phyloP scores from a whole-genome alignment of 2,888 invertebrate species.

The Troides helena region DNA sequence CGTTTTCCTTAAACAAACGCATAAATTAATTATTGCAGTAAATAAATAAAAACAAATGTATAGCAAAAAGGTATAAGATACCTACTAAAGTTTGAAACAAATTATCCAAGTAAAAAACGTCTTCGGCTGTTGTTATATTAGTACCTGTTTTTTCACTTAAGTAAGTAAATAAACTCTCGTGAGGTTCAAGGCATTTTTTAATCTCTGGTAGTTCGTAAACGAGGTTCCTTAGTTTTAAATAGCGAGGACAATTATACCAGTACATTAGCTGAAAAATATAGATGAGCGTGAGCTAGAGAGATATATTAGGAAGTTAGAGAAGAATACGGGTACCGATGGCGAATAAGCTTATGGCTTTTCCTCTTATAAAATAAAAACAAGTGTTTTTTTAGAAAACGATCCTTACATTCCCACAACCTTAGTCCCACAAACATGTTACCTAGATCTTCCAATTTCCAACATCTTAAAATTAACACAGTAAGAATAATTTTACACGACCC shows the following conservation, averaged over 20 bases:
- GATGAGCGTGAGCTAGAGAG: neutral
- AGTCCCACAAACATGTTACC: neutral
- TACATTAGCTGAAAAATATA: slow-evolving; percentile 63
- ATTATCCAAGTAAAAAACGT: slow-evolving; percentile 72
- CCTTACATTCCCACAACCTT: too few species aligned
- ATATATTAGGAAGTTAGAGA: too few species aligned
- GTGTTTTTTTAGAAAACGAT: too few species aligned
- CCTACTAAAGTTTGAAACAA: slow-evolving; percentile 72
- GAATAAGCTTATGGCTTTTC: too few species aligned
- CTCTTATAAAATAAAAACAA: too few species aligned
- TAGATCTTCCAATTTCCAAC: neutral
- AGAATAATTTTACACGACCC: neutral
- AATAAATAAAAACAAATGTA: neutral
- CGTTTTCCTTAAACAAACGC: slow-evolving; percentile 57
- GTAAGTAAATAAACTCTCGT: slow-evolving; percentile 52
- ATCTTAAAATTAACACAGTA: neutral
- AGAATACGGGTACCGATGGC: too few species aligned
- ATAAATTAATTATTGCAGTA: neutral
- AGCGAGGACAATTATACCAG: slow-evolving; percentile 71
- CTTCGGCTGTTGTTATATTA: slow-evolving; percentile 63
- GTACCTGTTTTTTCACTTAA: slow-evolving; percentile 56
- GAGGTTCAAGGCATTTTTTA: slow-evolving; percentile 49
- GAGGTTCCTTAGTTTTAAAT: slow-evolving; percentile 52
- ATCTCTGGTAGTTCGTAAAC: slow-evolving; percentile 56
- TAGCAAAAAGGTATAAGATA: slow-evolving; percentile 14